Conservation (phyloP, 2,888 invertebrate species). For the Phortica okadai region DNA sequence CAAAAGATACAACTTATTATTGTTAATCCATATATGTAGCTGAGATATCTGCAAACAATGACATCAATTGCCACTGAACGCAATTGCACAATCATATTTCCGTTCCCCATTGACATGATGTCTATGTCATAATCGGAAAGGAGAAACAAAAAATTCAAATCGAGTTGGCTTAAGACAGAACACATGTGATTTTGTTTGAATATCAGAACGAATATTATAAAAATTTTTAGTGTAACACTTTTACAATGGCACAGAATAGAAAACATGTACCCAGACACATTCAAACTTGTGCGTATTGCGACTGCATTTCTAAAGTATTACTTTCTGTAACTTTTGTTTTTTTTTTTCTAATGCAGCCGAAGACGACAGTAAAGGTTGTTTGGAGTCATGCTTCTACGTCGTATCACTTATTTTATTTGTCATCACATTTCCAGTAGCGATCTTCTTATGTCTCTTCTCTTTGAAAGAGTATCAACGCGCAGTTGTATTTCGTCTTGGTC, state of each 20-base stretch:
- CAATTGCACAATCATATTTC: conserved; percentile 59
- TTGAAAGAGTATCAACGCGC: conserved; percentile 79
- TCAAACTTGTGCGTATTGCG: background rate
- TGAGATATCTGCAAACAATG: conserved; percentile 65
- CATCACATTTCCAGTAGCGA: conserved; percentile 63
- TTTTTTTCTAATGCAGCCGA: conserved; percentile 44
- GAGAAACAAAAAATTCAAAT: background rate
- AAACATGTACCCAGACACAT: background rate
- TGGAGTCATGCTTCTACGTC: background rate
- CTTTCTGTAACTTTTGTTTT: background rate
- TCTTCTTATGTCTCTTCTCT: conserved; percentile 68
- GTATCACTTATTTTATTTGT: conserved; percentile 47
- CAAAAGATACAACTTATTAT: background rate
- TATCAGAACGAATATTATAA: no score
- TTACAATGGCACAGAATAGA: background rate
- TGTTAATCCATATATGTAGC: conserved; percentile 41
- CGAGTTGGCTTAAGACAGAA: background rate
- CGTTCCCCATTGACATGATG: conserved; percentile 64
- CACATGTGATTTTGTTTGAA: no score
- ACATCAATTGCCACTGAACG: conserved; percentile 62
- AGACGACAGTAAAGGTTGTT: conserved; percentile 34
- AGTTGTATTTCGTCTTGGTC: conserved; percentile 81
- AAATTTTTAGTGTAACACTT: no score
- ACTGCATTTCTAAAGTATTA: background rate
- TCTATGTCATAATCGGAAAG: background rate